A percentile compares a stretch with the other conserved stretches of the same genome.
Evolutionary conservation across 2,888 invertebrate genomes (phyloP).

Genomic region (Candidula unifasciata): DNA sequence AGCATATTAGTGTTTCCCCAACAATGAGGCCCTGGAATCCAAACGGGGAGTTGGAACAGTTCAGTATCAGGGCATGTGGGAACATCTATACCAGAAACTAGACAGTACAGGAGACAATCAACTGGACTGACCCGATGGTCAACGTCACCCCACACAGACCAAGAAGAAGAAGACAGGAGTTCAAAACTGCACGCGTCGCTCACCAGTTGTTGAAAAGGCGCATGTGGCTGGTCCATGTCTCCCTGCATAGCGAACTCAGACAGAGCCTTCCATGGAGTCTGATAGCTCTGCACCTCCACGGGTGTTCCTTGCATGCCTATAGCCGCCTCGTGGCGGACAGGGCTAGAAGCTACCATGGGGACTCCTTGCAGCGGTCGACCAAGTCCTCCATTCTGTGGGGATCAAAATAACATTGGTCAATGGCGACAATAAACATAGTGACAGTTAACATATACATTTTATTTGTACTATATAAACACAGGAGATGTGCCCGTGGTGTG

Average conservation of each 20-base stretch:
- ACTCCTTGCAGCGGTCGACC: conserved; percentile 96
- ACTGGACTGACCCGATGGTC: no score
- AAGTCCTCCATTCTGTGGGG: conserved; percentile 86
- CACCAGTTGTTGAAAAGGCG: conserved; percentile 96
- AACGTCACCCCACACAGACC: no score
- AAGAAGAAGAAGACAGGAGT: no score
- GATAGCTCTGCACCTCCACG: conserved; percentile 93
- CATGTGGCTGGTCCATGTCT: conserved; percentile 90
- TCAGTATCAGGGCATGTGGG: no score
- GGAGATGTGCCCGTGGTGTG: no score
- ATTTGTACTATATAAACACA: no score
- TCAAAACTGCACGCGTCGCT: conserved; percentile 79
- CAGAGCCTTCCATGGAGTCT: conserved; percentile 95
- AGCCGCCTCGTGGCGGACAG: conserved; percentile 79
- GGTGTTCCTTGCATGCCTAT: conserved; percentile 80
- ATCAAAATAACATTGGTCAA: neutral
- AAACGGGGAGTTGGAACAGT: no score
- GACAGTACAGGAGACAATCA: no score
- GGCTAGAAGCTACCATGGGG: conserved; percentile 96
- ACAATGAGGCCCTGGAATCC: no score
- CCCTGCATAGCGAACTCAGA: conserved; percentile 96
- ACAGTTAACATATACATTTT: no score
- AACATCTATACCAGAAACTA: no score
- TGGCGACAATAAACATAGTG: neutral
- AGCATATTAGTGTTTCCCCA: no score